Base-by-base conservation (phyloP, 2,113 vertebrate genomes). In the Corvus cornix region DNA sequence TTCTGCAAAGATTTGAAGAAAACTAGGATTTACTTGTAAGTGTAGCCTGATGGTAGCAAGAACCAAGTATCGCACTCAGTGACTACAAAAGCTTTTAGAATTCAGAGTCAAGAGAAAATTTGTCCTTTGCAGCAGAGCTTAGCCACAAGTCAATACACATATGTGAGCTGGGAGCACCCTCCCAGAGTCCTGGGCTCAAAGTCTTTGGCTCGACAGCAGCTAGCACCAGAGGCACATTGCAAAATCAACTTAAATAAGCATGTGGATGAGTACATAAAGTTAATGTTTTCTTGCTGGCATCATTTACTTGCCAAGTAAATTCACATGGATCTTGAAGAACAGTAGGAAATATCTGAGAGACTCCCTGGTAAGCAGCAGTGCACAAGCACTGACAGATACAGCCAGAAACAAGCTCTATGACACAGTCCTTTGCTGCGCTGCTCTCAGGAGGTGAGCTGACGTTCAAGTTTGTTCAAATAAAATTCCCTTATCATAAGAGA, bases 1-100 rank as follows among this genome's bases (percentile, higher is more conserved):
- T 85, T 81, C 98, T 97, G 84, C 37, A 81, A 79, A 67, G 44
- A 94, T 53, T 21, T 24, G 31, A 93, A 93, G 78, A 82, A 82
- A 76, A 59, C 0, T 3, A 39, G 39, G 8, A 24, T 52, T 81
- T 48, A 79, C 28, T 79, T 69, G 1, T 21, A 68, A 53, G n/a
- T 0, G 7, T 27, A 46, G 70, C 37, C 53, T 26, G 49, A 82
- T 0, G 0, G 37, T 10, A 18, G 37, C 67, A 60, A 56, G 49
- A 73, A 62, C 8, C 13, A 35, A 62, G 48, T 35, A 44, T 30
- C 72, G 55, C 26, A 62, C 6, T 15, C 33, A 27, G 37, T 6
- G 20, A 76, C n/a, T 37, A 30, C 27, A 77, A 59, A 60, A 52
- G 30, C 9, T 59, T 78, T 64, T 46, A 41, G 33, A 84, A 72